phyloP scores from a whole-genome alignment of 2,113 vertebrate species.

The Lasiurus borealis region DNA sequence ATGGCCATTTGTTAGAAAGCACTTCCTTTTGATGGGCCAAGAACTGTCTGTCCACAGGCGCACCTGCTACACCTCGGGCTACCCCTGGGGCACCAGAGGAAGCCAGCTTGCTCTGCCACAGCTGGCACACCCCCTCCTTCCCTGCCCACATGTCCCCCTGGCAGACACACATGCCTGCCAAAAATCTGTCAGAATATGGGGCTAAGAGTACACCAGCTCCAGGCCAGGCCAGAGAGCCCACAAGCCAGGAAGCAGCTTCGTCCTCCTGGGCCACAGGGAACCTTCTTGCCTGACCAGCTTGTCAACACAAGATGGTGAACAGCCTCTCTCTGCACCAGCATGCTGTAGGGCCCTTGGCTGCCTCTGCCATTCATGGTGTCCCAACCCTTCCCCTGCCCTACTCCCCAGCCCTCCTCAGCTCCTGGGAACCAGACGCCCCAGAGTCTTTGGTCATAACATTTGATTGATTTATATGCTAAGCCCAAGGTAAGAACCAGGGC shows the following conservation, averaged over 20 bases:
- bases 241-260: neutral
- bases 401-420: neutral
- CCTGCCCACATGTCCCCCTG: constrained; percentile 3
- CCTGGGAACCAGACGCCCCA: neutral
- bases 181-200: neutral
- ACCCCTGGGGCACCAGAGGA: neutral
- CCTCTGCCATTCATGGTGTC: neutral
- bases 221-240: neutral
- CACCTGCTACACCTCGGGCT: constrained; percentile 21
- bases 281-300: neutral
- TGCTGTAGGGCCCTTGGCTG: neutral
- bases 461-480: neutral
- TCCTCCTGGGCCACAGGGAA: neutral
- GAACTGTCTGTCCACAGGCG: constrained; percentile 12
- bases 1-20: constrained; percentile 37
- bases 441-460: neutral
- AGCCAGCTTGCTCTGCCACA: neutral
- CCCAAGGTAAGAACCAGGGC: neutral
- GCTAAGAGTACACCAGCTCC: neutral
- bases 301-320: neutral
- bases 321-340: neutral
- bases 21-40: neutral
- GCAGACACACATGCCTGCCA: constrained; percentile 27
- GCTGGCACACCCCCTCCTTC: constrained; percentile 1
- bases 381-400: neutral